These are phyloP conservation scores for Gorilla gorilla DNA, from an alignment of 2,113 vertebrate genomes.

Conservation along the genomic window DNA sequence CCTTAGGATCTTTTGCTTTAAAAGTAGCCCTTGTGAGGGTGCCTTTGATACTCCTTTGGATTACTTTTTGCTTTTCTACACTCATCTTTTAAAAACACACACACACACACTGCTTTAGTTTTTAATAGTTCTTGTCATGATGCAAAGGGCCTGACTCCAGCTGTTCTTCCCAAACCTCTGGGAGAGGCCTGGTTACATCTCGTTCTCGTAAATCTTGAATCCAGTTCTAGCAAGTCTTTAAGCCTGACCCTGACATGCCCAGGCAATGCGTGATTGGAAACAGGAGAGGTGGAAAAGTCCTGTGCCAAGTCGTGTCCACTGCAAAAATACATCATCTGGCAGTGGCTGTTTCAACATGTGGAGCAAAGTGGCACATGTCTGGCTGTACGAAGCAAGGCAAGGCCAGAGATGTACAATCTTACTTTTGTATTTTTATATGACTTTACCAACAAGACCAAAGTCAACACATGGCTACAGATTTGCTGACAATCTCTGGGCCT, in stretches of 20 bases:
- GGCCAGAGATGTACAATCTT: background rate
- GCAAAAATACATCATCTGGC: slow-evolving; percentile 68
- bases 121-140: slow-evolving; percentile 86
- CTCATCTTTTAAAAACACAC: slow-evolving; percentile 50
- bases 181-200: slow-evolving; percentile 87
- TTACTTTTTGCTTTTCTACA: slow-evolving; percentile 79
- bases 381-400: background rate
- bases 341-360: slow-evolving; percentile 29
- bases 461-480: background rate
- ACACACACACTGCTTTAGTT: slow-evolving; percentile 72
- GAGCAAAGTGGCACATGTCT: slow-evolving; percentile 39
- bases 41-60: slow-evolving; percentile 66
- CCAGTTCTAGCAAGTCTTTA: slow-evolving; percentile 86
- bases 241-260: slow-evolving; percentile 83
- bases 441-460: slow-evolving; percentile 56
- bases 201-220: slow-evolving; percentile 87
- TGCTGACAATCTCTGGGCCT: background rate
- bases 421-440: slow-evolving; percentile 13
- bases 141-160: slow-evolving; percentile 86
- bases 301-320: slow-evolving; percentile 69
- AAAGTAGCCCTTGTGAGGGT: slow-evolving; percentile 70
- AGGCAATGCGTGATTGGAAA: slow-evolving; percentile 85
- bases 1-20: slow-evolving; percentile 71
- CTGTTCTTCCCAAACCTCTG: slow-evolving; percentile 87
- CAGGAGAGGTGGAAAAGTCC: slow-evolving; percentile 76